Percentiles rank a stretch among this genome's conserved stretches.
Evolutionary conservation across 1,140 invertebrate genomes (phyloP).

Genomic region (Diprion similis): DNA sequence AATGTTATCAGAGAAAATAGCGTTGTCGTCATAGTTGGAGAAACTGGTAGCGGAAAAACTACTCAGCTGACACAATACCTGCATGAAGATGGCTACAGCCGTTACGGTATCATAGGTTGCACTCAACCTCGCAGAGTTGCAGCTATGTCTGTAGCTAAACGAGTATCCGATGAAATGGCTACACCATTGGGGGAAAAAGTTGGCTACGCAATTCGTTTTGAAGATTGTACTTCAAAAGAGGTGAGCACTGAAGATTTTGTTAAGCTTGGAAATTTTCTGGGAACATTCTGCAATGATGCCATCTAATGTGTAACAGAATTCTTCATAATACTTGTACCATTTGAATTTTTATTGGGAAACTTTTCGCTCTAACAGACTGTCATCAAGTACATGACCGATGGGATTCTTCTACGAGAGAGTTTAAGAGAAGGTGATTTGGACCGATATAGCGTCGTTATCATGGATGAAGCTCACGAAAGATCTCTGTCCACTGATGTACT

Average conservation of each 20-base stretch:
- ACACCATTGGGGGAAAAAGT: constrained; percentile 90
- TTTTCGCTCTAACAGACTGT: constrained; percentile 74
- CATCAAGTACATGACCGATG: constrained; percentile 99
- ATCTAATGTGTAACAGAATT: constrained; percentile 4
- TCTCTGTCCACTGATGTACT: constrained; percentile 98
- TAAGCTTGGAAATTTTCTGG: too few species aligned
- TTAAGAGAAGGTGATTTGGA: constrained; percentile 94
- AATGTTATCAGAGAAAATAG: constrained; percentile 95
- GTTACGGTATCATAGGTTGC: constrained; percentile 93
- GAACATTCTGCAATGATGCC: not conserved
- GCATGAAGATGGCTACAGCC: constrained; percentile 96
- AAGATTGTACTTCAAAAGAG: constrained; percentile 95
- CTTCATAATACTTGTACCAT: not conserved
- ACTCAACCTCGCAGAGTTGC: constrained; percentile 93
- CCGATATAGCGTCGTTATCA: constrained; percentile 95
- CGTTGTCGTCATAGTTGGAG: constrained; percentile 96
- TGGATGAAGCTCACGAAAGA: constrained; percentile 99
- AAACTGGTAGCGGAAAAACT: constrained; percentile 99
- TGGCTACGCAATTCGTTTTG: constrained; percentile 99
- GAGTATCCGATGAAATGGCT: constrained; percentile 98
- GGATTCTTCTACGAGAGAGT: constrained; percentile 95
- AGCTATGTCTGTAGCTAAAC: constrained; percentile 98
- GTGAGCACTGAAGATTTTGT: constrained; percentile 26
- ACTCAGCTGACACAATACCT: constrained; percentile 99
- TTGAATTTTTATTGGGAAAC: constrained; percentile 19